Evolutionary conservation across 2,888 invertebrate genomes (phyloP), one percentile per base, ranked within the genome.

Genomic region (Lepidonotus clava): DNA sequence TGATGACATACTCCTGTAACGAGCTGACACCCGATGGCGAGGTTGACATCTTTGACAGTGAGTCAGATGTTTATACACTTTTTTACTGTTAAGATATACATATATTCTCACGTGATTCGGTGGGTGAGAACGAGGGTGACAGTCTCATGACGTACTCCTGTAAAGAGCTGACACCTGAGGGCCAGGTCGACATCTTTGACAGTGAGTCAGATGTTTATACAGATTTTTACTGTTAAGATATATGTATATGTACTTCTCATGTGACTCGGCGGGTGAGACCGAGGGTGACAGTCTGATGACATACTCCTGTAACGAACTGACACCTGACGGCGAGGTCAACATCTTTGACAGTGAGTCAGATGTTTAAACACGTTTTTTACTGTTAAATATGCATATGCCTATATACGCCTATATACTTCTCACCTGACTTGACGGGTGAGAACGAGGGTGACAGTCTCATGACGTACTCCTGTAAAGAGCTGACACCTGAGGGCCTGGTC

Each of bases 281-380:
- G 36, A 1, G 21, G 76, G 38, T 4, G 76, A 76, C 76, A 76
- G 76, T 38, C n/a, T 76, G n/a, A 36, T 76, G 38, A 40, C 76
- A 5, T 76, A 36, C 76, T 76, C 76, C 18, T 76, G 38, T 76
- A 76, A 76, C 24, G 76, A 76, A 28, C 24, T 34, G 36, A 40
- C 18, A 5, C 76, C 36, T 1, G 21, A 14, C 21, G 76, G 28
- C n/a, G 76, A 76, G 40, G 76, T 18, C 0, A 40, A 21, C 40
- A 40, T 76, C 36, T 76, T 76, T 76, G 76, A 40, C 76, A 76
- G 76, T 76, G 24, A n/a, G n/a, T n/a, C n/a, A n/a, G n/a, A n/a
- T n/a, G n/a, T n/a, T n/a, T n/a, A n/a, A n/a, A n/a, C n/a, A n/a
- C n/a, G n/a, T n/a, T n/a, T n/a, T n/a, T n/a, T n/a, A n/a, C n/a